phyloP scores from a whole-genome alignment of 1,140 invertebrate species.

The Lanistes nyassanus region DNA sequence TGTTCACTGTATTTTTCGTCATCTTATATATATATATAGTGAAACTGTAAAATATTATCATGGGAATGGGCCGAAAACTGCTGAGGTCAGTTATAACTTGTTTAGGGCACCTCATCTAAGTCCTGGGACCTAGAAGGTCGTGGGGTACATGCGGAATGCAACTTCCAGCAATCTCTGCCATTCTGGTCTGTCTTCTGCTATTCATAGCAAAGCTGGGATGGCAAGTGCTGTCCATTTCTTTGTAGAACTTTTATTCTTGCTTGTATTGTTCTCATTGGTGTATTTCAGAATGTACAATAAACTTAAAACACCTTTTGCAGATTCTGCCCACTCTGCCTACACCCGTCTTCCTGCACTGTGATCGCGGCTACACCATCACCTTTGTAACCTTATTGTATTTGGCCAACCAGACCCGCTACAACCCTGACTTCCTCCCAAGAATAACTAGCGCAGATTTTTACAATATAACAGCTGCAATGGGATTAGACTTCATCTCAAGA shows the following conservation, averaged over 20 bases:
- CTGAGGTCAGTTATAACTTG: too few species aligned
- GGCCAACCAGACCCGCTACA: constrained; percentile 39
- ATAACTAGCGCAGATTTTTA: constrained; percentile 49
- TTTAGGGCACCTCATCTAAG: too few species aligned
- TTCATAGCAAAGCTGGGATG: too few species aligned
- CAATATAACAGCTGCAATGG: constrained; percentile 48
- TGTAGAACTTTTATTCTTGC: not conserved
- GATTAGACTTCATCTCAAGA: constrained; percentile 49
- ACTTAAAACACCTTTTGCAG: not conserved
- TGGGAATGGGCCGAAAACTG: too few species aligned
- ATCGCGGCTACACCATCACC: constrained; percentile 50
- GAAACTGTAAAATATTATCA: too few species aligned
- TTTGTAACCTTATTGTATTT: constrained; percentile 54
- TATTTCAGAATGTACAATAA: not conserved
- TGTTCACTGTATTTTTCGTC: too few species aligned
- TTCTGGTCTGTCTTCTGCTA: too few species aligned
- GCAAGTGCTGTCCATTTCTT: not conserved
- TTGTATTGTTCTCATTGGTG: not conserved
- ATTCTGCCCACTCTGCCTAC: constrained; percentile 34
- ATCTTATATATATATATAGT: too few species aligned
- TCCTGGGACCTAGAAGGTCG: too few species aligned
- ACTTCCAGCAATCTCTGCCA: too few species aligned
- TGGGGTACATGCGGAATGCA: too few species aligned
- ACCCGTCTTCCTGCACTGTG: constrained; percentile 50
- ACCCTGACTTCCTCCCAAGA: constrained; percentile 31